Percentiles rank a stretch among this genome's conserved stretches.
Evolutionary conservation across 1,140 invertebrate genomes (phyloP).

Genomic region (Drosophila kikkawai): DNA sequence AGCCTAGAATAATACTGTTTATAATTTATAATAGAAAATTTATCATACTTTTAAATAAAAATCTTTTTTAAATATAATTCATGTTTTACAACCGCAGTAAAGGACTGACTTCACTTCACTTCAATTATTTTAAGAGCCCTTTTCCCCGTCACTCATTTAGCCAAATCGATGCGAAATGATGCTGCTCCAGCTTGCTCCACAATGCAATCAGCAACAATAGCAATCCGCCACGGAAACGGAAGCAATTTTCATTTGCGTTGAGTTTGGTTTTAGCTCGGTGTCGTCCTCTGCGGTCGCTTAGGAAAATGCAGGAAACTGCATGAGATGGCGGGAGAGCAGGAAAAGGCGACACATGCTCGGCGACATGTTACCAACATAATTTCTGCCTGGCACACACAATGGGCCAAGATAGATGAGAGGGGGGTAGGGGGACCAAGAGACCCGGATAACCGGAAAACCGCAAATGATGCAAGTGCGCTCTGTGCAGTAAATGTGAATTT

Average conservation of each 20-base stretch:
- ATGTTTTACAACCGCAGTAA: no score
- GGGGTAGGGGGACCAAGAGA: conserved; percentile 20
- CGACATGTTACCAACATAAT: conserved; percentile 79
- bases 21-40: no score
- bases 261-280: conserved; percentile 70
- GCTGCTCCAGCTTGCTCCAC: conserved; percentile 38
- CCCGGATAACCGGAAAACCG: conserved; percentile 51
- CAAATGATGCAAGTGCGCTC: conserved; percentile 71
- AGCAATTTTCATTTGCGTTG: conserved; percentile 82
- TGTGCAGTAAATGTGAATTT: conserved; percentile 56
- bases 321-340: neutral
- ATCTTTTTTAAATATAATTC: no score
- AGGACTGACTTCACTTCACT: neutral
- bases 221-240: conserved; percentile 70
- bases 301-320: conserved; percentile 18
- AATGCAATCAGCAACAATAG: conserved; percentile 75
- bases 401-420: conserved; percentile 42
- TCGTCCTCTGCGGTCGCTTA: conserved; percentile 56
- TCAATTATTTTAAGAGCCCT: conserved; percentile 34
- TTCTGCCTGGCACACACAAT: conserved; percentile 69
- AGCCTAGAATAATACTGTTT: neutral
- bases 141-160: neutral
- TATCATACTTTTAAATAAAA: no score
- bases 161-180: conserved; percentile 48
- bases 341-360: conserved; percentile 56